A percentile compares a stretch with the other conserved stretches of the same genome.
Evolutionary conservation across 2,797 vertebrate genomes (phyloP).

Genomic region (Smutsia temminckii): DNA sequence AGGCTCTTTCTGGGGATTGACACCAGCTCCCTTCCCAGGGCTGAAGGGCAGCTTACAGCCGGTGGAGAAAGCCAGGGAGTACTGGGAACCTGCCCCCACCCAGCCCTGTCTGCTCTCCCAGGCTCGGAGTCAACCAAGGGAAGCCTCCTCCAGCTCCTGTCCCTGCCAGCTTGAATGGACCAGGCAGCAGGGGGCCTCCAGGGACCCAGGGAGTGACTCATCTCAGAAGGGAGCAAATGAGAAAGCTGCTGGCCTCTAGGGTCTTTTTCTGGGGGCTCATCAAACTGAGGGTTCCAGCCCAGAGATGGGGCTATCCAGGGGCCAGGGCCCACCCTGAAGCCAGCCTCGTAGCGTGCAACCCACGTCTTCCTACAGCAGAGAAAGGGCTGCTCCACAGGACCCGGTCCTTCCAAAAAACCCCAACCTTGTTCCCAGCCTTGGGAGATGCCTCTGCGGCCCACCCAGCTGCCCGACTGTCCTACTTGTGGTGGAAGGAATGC

Average conservation of each 20-base stretch:
- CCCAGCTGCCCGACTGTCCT: neutral
- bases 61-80: neutral
- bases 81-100: neutral
- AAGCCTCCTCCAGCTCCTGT: neutral
- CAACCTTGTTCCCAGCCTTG: neutral
- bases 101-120: neutral
- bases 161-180: neutral
- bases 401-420: neutral
- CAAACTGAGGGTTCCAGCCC: neutral
- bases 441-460: neutral
- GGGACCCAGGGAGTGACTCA: constrained; percentile 13
- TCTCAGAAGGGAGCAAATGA: constrained; percentile 31
- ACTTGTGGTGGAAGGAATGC: neutral
- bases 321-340: neutral
- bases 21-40: neutral
- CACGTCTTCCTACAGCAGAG: fast-evolving
- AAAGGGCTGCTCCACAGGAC: neutral
- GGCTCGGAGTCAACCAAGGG: neutral
- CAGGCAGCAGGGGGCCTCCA: neutral
- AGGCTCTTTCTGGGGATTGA: neutral
- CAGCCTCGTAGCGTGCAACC: neutral
- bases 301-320: neutral
- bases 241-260: constrained; percentile 23
- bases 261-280: constrained; percentile 26
- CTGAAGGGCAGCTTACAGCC: neutral